A percentile compares a stretch with the other conserved stretches of the same genome.
Evolutionary conservation across 2,797 vertebrate genomes (phyloP).

Genomic region (Pagetopsis macropterus): DNA sequence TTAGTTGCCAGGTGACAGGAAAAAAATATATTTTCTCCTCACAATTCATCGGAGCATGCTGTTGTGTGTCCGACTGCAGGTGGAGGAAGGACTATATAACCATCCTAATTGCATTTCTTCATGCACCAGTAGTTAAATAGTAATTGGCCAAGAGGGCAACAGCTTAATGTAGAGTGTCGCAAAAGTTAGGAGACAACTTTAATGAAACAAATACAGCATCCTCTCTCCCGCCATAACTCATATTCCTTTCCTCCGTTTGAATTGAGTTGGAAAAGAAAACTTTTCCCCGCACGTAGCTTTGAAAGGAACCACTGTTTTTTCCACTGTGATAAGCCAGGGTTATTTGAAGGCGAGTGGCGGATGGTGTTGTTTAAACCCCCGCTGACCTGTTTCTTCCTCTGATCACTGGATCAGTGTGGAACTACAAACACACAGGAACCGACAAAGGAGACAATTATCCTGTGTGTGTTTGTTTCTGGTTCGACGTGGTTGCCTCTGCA

Average conservation of each 20-base stretch:
- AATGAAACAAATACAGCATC: background rate
- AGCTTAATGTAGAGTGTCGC: constrained; percentile 19
- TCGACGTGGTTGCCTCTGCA: constrained; percentile 48
- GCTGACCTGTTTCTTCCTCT: constrained; percentile 55
- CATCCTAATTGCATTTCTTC: constrained; percentile 54
- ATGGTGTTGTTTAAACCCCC: constrained; percentile 47
- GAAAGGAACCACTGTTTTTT: constrained; percentile 18
- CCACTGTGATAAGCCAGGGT: constrained; percentile 41
- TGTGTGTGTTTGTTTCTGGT: constrained; percentile 68
- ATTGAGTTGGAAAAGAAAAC: constrained; percentile 28
- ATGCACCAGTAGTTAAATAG: constrained; percentile 28
- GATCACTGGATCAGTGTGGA: constrained; percentile 62
- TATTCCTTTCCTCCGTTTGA: constrained; percentile 18
- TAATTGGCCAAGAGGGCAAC: constrained; percentile 22
- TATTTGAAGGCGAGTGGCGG: constrained; percentile 23
- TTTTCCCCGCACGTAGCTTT: constrained; percentile 13
- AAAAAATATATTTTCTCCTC: background rate
- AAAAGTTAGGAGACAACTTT: constrained; percentile 4
- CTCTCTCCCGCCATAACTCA: background rate
- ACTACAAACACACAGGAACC: constrained; percentile 60
- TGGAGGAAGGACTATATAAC: constrained; percentile 33
- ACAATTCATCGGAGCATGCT: constrained; percentile 2
- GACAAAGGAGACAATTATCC: constrained; percentile 72
- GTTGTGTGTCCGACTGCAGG: constrained; percentile 28
- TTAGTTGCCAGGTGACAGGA: constrained; percentile 72